A percentile compares a stretch with the other conserved stretches of the same genome.
phyloP scores from a whole-genome alignment of 2,888 invertebrate species.

The Tetranychus truncatus region DNA sequence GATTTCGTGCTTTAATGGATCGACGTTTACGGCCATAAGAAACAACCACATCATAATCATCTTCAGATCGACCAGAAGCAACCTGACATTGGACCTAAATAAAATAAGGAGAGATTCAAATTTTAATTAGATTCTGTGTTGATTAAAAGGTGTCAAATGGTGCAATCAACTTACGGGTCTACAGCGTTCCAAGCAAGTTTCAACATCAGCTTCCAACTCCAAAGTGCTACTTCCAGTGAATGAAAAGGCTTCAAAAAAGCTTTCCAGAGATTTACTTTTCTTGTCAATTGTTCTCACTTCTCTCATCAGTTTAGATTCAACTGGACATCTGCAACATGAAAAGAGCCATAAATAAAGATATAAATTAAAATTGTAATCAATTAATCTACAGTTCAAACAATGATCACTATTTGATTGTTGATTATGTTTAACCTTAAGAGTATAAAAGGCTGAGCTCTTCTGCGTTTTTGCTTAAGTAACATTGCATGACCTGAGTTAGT shows the following conservation, averaged over 20 bases:
- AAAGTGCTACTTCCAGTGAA: constrained; percentile 27
- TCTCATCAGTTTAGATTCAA: constrained; percentile 28
- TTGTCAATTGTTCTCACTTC: constrained; percentile 27
- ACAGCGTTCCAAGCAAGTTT: constrained; percentile 28
- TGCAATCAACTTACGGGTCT: constrained; percentile 25
- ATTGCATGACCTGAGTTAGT: background rate
- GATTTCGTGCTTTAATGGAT: background rate
- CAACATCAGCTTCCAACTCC: constrained; percentile 28
- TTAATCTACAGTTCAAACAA: background rate
- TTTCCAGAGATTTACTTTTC: constrained; percentile 27
- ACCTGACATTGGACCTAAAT: constrained; percentile 27
- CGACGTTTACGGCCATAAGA: constrained; percentile 26
- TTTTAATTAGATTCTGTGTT: background rate
- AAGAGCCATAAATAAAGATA: background rate
- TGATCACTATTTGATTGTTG: too few species aligned
- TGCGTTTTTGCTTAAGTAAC: too few species aligned
- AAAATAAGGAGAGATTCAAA: background rate
- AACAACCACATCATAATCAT: constrained; percentile 27
- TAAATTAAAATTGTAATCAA: background rate
- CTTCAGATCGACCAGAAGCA: constrained; percentile 27
- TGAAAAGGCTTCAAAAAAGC: constrained; percentile 28
- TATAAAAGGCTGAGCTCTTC: too few species aligned
- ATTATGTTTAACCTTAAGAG: too few species aligned
- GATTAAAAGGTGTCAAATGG: background rate
- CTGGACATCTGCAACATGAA: constrained; percentile 25